Evolutionary conservation across 1,140 invertebrate species (phyloP).

Genomic region (Drosophila littoralis): DNA sequence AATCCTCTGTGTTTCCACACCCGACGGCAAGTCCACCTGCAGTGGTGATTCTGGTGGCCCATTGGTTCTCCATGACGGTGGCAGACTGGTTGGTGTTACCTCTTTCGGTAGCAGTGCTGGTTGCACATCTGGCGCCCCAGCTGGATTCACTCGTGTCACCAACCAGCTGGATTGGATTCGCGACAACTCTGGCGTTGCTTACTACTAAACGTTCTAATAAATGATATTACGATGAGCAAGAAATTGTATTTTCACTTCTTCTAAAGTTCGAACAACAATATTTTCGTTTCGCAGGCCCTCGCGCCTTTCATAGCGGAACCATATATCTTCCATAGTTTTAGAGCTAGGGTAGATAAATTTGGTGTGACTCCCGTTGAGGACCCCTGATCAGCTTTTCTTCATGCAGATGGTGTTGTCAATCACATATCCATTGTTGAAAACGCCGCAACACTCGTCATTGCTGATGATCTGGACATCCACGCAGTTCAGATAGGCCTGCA

Average conservation of each 20-base stretch:
- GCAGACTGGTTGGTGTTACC: slow-evolving; percentile 84
- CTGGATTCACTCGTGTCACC: slow-evolving; percentile 86
- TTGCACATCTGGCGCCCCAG: slow-evolving; percentile 85
- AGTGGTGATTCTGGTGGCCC: slow-evolving; percentile 65
- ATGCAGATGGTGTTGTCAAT: slow-evolving; percentile 50
- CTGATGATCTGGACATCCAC: too few species aligned
- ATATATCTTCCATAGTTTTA: too few species aligned
- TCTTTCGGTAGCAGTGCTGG: slow-evolving; percentile 85
- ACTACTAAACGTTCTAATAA: slow-evolving; percentile 30
- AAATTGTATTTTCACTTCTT: too few species aligned
- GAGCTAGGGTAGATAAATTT: too few species aligned
- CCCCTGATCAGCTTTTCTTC: not conserved
- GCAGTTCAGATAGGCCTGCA: too few species aligned
- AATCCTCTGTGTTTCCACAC: slow-evolving; percentile 53
- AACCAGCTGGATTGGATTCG: slow-evolving; percentile 85
- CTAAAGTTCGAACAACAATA: too few species aligned
- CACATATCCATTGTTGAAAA: slow-evolving; percentile 1
- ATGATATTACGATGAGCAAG: too few species aligned
- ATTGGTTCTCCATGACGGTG: slow-evolving; percentile 44
- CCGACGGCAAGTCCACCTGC: slow-evolving; percentile 54
- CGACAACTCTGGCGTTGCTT: slow-evolving; percentile 84
- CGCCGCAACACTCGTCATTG: too few species aligned
- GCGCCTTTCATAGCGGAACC: too few species aligned
- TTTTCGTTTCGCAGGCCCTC: too few species aligned
- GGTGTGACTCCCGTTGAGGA: too few species aligned